Conservation (phyloP, 2,888 invertebrate genomes). For the Acleris holmiana region DNA sequence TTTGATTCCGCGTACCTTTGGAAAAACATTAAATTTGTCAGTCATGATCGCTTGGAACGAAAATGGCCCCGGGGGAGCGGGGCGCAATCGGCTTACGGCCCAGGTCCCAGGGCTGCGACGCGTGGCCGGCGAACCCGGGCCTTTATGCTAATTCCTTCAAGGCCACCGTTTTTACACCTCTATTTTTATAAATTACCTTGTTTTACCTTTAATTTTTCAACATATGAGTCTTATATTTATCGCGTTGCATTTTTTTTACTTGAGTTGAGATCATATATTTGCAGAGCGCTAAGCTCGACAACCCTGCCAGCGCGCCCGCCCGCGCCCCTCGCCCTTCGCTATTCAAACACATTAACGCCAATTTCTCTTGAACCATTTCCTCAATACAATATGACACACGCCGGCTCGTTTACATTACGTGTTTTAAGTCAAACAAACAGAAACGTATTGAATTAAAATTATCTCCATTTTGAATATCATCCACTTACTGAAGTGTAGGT, state of each 20-base stretch:
- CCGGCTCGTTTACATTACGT: slow-evolving; percentile 32
- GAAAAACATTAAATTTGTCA: slow-evolving; percentile 54
- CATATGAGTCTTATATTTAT: too few relatives aligned
- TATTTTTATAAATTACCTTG: too few relatives aligned
- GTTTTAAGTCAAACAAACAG: slow-evolving; percentile 36
- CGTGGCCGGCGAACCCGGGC: slow-evolving; percentile 9
- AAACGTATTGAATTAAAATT: slow-evolving; percentile 25
- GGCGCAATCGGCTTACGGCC: slow-evolving; percentile 40
- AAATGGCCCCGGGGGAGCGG: slow-evolving; percentile 38
- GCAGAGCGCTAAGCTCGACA: slow-evolving; percentile 7
- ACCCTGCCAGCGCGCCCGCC: slow-evolving; percentile 18
- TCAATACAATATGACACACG: slow-evolving; percentile 39
- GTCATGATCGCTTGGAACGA: slow-evolving; percentile 43
- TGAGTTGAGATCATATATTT: not conserved
- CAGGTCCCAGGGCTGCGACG: slow-evolving; percentile 19
- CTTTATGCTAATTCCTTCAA: slow-evolving; percentile 27
- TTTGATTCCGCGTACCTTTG: slow-evolving; percentile 53
- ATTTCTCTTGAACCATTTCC: slow-evolving; percentile 41
- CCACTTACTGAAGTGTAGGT: not conserved
- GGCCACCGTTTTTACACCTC: not conserved
- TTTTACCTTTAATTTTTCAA: too few relatives aligned
- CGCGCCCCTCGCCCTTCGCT: slow-evolving; percentile 29
- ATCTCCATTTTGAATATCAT: slow-evolving; percentile 19
- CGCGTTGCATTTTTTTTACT: not conserved
- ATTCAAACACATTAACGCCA: slow-evolving; percentile 42